Evolutionary conservation across 1,140 invertebrate species (phyloP), one percentile per base, ranked within the genome.

Genomic region (Eueides isabella): DNA sequence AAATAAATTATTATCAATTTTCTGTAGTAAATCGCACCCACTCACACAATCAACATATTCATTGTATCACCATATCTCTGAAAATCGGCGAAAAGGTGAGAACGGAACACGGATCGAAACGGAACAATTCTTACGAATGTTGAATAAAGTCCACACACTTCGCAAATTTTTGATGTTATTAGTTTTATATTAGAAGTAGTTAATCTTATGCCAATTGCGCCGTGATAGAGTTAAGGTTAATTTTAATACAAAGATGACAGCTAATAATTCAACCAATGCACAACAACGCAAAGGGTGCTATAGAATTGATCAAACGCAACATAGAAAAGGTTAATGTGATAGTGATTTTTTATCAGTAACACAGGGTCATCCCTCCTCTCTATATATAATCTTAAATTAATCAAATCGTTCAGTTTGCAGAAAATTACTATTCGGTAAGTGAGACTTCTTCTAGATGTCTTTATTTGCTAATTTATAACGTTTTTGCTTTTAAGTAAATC

Each of bases 361-460:
- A 55, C 19, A 55, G 19, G 23, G 48, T 55, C 48, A 55, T 55
- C n/a, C 16, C 48, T 55, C 48, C 23, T 55, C 48, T 19, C 48
- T 55, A 55, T 55, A 55, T 55, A 55, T 26, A 55, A 55, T 23
- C 48, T 55, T 55, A 55, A 55, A 26, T 1, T n/a, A 55, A 55
- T 55, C 48, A 12, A 9, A 11, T 7, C 48, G 19, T 23, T 65
- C 30, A 65, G 12, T 65, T 11, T 11, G 19, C 48, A 55, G 48
- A 55, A 19, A 9, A 0, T 55, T 4, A 55, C 19, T 26, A 0
- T 26, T 55, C 41, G 48, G 48, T 55, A 26, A 55, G 48, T 55
- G 7, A n/a, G 19, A 55, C 19, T 5, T 55, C 26, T 26, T 12
- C n/a, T 44, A 19, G 16, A 44, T 19, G 6, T 16, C n/a, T n/a